phyloP scores from a whole-genome alignment of 2,113 vertebrate species.

The Sula dactylatra region DNA sequence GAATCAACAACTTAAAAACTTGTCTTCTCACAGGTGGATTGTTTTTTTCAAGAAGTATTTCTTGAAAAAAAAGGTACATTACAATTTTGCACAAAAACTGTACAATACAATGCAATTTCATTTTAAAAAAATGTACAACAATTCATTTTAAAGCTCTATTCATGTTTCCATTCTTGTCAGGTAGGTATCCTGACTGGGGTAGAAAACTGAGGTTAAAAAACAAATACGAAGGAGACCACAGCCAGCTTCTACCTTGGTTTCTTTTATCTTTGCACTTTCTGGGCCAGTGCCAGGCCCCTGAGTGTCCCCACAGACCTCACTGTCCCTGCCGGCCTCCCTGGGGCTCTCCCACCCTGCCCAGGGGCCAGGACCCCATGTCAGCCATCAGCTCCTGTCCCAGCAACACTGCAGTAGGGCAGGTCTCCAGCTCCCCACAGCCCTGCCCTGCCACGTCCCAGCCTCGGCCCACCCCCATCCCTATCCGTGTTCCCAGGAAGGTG shows the following conservation, averaged over 20 bases:
- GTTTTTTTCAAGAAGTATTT: neutral
- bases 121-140: neutral
- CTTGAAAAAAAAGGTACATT: neutral
- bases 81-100: neutral
- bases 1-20: neutral
- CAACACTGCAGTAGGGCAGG: accelerated
- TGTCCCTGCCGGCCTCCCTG: neutral
- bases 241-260: neutral
- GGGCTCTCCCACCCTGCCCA: neutral
- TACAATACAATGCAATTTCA: neutral
- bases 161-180: neutral
- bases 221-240: neutral
- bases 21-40: neutral
- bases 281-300: neutral
- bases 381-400: neutral
- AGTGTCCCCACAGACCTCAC: neutral
- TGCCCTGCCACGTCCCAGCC: too few relatives aligned
- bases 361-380: neutral
- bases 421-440: neutral
- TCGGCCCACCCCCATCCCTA: too few relatives aligned
- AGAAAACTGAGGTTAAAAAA: neutral
- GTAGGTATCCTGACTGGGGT: neutral
- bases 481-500: neutral
- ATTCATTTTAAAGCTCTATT: neutral
- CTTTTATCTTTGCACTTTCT: neutral